Conservation (phyloP, 1,140 invertebrate species). For the Orius laevigatus region DNA sequence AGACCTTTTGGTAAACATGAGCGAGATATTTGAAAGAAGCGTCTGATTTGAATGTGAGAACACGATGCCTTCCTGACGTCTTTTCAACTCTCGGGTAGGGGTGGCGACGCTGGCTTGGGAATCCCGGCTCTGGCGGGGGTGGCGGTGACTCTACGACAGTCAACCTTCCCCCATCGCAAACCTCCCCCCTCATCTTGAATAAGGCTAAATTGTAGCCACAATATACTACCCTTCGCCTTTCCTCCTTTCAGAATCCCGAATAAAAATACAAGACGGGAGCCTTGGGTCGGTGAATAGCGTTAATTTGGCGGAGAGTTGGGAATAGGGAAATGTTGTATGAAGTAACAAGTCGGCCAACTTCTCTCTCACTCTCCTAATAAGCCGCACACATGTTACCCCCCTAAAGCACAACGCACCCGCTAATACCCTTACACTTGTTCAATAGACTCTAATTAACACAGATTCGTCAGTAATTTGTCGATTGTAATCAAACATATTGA, state of each 20-base stretch:
- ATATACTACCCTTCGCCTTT: slow-evolving; percentile 13
- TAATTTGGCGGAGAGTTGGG: slow-evolving; percentile 13
- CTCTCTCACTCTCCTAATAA: too few relatives aligned
- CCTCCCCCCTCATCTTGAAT: slow-evolving; percentile 13
- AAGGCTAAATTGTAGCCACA: slow-evolving; percentile 20
- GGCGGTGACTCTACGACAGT: background rate
- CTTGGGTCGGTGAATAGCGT: slow-evolving; percentile 14
- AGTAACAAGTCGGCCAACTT: background rate
- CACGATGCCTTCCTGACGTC: background rate
- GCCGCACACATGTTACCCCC: too few relatives aligned
- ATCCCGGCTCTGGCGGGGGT: too few relatives aligned
- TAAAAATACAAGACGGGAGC: slow-evolving; percentile 14
- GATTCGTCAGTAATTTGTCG: slow-evolving; percentile 4
- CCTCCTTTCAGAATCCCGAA: slow-evolving; percentile 8
- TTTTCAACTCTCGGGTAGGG: background rate
- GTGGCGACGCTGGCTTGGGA: too few relatives aligned
- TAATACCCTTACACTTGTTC: background rate
- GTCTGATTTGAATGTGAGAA: slow-evolving; percentile 14
- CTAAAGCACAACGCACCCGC: too few relatives aligned
- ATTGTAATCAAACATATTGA: slow-evolving; percentile 8
- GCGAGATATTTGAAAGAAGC: slow-evolving; percentile 13
- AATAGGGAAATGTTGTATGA: background rate
- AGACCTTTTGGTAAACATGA: too few relatives aligned
- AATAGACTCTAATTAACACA: slow-evolving; percentile 8
- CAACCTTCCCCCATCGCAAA: slow-evolving; percentile 1